Percentiles rank a stretch among this genome's conserved stretches.
Evolutionary conservation across 2,888 invertebrate species (phyloP).

Genomic region (Philaethria dido): DNA sequence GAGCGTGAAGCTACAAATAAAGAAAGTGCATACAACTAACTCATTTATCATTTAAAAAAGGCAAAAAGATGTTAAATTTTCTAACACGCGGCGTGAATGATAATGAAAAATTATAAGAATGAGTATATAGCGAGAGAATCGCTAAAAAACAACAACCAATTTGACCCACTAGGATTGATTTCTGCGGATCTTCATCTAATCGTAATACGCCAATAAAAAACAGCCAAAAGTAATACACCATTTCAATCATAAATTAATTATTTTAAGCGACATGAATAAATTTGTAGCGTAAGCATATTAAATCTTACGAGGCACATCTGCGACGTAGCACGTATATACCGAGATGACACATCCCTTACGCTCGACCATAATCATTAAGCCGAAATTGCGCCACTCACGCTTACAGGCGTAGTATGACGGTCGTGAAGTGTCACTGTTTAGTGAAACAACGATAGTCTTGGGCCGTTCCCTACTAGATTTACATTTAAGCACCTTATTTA

Average conservation of each 20-base stretch:
- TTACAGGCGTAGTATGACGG: slow-evolving; percentile 18
- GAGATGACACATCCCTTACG: slow-evolving; percentile 17
- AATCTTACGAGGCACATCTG: slow-evolving; percentile 18
- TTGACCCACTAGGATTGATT: too few relatives aligned
- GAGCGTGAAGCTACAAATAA: too few relatives aligned
- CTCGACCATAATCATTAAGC: slow-evolving; percentile 25
- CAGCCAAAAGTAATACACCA: background rate
- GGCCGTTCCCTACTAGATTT: slow-evolving; percentile 24
- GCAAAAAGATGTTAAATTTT: too few relatives aligned
- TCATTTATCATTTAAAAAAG: too few relatives aligned
- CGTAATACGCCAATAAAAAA: too few relatives aligned
- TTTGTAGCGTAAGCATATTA: slow-evolving; percentile 9
- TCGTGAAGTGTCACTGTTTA: slow-evolving; percentile 19
- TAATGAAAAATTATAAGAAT: too few relatives aligned
- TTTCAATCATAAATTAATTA: background rate
- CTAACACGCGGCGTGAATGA: too few relatives aligned
- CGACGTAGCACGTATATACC: background rate
- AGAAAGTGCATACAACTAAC: too few relatives aligned
- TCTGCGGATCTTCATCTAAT: too few relatives aligned
- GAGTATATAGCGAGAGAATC: too few relatives aligned
- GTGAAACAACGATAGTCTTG: slow-evolving; percentile 23
- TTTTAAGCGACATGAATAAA: background rate
- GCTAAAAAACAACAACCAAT: too few relatives aligned
- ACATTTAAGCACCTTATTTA: slow-evolving; percentile 23
- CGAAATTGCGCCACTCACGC: slow-evolving; percentile 20